Conservation (phyloP, 2,888 invertebrate species). For the Pristionchus maxplancki region DNA sequence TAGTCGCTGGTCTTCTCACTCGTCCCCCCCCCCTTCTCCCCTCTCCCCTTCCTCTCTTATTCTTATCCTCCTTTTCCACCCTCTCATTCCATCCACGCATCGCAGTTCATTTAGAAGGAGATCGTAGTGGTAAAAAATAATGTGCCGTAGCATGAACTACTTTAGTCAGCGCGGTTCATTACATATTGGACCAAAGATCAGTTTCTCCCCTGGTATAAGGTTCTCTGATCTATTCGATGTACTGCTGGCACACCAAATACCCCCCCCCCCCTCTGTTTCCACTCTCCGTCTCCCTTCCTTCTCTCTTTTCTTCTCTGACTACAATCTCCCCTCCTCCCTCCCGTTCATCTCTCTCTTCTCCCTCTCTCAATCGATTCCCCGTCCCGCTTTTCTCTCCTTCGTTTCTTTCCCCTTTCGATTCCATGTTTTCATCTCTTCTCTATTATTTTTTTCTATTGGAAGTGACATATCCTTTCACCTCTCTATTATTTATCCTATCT, state of each 20-base stretch:
- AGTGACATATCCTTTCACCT: not conserved
- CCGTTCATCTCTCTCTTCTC: not conserved
- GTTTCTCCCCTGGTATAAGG: too few species aligned
- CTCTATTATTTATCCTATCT: not conserved
- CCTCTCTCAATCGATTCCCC: slow-evolving; percentile 24
- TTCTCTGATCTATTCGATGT: not conserved
- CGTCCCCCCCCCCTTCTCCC: not conserved
- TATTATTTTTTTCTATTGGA: not conserved
- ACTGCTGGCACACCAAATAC: not conserved
- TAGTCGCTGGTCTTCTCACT: not conserved
- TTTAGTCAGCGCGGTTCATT: too few species aligned
- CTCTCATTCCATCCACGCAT: slow-evolving; percentile 1
- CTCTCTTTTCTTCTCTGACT: not conserved
- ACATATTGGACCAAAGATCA: too few species aligned
- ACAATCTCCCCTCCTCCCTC: slow-evolving; percentile 26
- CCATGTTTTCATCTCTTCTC: slow-evolving; percentile 21
- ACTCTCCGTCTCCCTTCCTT: not conserved
- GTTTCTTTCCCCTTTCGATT: slow-evolving; percentile 28
- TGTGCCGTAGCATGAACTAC: not conserved
- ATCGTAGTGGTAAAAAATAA: not conserved
- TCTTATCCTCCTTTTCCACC: too few species aligned
- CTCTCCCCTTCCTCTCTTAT: not conserved
- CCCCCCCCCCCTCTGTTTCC: not conserved
- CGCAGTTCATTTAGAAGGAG: not conserved
- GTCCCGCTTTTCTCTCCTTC: not conserved